phyloP scores from a whole-genome alignment of 1,140 invertebrate genomes.

The Agrypnia vestita region DNA sequence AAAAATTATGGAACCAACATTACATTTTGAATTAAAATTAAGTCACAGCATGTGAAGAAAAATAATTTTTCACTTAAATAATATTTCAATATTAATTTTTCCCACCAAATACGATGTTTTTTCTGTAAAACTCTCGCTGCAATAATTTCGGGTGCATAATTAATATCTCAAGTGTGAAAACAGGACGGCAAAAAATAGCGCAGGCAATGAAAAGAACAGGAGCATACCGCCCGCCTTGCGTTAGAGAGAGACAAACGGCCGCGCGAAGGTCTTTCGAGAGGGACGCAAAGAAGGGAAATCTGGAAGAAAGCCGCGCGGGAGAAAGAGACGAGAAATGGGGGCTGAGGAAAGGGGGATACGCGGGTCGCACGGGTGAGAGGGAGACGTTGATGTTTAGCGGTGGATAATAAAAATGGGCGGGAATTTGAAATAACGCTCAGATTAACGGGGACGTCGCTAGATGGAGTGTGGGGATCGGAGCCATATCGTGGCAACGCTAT shows the following conservation, averaged over 20 bases:
- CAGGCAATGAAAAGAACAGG: not conserved
- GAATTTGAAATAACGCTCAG: constrained; percentile 38
- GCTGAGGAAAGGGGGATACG: not conserved
- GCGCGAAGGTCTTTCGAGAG: constrained; percentile 16
- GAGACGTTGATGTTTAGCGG: not conserved
- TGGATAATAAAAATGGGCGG: constrained; percentile 40
- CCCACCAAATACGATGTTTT: not conserved
- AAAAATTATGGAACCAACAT: too few relatives aligned
- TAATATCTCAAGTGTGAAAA: constrained; percentile 38
- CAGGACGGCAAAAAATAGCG: constrained; percentile 28
- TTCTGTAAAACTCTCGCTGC: not conserved
- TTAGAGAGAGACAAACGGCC: constrained; percentile 11
- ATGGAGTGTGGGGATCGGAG: constrained; percentile 1
- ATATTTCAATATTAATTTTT: too few relatives aligned
- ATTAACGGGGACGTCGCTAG: constrained; percentile 32
- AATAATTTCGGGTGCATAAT: constrained; percentile 45
- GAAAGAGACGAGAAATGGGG: constrained; percentile 19
- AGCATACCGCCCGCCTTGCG: not conserved
- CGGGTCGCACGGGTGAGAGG: not conserved
- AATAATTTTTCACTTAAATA: too few relatives aligned
- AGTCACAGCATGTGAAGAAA: too few relatives aligned
- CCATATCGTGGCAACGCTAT: not conserved
- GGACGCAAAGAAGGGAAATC: constrained; percentile 11
- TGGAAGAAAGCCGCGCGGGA: constrained; percentile 15
- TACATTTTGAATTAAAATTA: too few relatives aligned